Base-by-base conservation (phyloP, 2,113 vertebrate genomes). In the Entomyzon cyanotis region DNA sequence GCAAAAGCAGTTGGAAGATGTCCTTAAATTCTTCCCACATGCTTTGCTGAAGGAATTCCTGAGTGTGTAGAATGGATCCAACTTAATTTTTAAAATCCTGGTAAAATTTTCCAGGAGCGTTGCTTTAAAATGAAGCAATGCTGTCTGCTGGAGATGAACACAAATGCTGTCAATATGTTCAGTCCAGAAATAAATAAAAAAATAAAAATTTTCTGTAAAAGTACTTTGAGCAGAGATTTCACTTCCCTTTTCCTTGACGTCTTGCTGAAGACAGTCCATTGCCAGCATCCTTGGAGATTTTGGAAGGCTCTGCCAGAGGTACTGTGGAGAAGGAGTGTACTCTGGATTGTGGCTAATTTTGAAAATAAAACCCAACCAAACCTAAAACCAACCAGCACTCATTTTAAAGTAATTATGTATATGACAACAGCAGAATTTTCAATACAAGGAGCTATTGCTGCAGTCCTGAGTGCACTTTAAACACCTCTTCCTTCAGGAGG, bases 241-340 rank as follows among this genome's bases (percentile, higher is more conserved):
- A 23, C 25, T 47, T 85, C 6, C 14, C 6, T 69, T 64, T 84
- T 82, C 5, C 21, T 63, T 77, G 69, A 33, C 2, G 1, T 39
- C 2, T 0, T 41, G 18, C 46, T 23, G 20, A 73, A 79, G 37
- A 60, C 5, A 42, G 8, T 12, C 30, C 25, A 19, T 41, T 56
- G 49, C 47, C 25, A 44, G 20, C 1, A 6, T 10, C 9, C 15
- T 75, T 37, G 37, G 27, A 2, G 2, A 41, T 81, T 70, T 39
- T 8, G 4, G 30, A 41, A 49, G 27, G 3, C 17, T 67, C 41
- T 87, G 19, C 30, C 47, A 67, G 52, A 75, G 27, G 4, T 13
- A 13, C 42, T 35, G 25, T 3, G 0, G 15, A 77, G 21, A 63
- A 65, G 0, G 0, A 50, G 3, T 23, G 18, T 84, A 25, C 20